These are phyloP conservation scores for Triops longicaudatus DNA, from an alignment of 1,140 invertebrate species.

Conservation along the genomic window DNA sequence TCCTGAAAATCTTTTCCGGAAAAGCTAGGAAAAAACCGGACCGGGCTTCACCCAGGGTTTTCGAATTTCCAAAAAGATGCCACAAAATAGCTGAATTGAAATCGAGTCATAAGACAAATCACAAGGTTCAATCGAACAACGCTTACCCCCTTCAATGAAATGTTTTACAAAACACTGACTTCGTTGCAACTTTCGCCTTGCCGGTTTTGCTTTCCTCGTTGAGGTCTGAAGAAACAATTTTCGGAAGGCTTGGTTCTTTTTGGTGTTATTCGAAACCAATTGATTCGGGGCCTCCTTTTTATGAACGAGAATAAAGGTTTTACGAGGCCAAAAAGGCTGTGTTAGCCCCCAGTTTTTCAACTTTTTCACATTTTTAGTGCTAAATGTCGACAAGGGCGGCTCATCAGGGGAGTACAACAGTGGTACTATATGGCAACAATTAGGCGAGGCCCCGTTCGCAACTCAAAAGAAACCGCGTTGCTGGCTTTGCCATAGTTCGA, in stretches of 20 bases:
- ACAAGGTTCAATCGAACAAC: no score
- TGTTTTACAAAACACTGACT: no score
- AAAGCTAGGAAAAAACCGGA: not conserved
- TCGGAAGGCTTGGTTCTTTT: not conserved
- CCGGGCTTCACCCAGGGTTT: not conserved
- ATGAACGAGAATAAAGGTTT: slow-evolving; percentile 13
- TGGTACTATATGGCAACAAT: slow-evolving; percentile 15
- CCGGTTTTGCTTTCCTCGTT: not conserved
- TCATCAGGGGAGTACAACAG: slow-evolving; percentile 4
- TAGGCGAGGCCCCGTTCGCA: not conserved
- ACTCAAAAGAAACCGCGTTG: not conserved
- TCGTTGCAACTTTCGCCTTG: not conserved
- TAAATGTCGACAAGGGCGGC: slow-evolving; percentile 8
- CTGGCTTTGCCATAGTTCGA: not conserved
- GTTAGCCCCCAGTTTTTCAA: not conserved
- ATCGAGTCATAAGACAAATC: no score
- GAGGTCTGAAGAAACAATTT: not conserved
- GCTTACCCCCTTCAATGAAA: no score
- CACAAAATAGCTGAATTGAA: no score
- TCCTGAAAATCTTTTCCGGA: not conserved
- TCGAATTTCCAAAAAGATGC: no score
- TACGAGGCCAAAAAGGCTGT: not conserved
- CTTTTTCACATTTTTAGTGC: slow-evolving; percentile 7
- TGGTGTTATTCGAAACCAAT: slow-evolving; percentile 12
- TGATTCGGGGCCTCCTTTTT: not conserved